Conservation (phyloP, 1,140 invertebrate genomes). For the Bombus cullumanus region DNA sequence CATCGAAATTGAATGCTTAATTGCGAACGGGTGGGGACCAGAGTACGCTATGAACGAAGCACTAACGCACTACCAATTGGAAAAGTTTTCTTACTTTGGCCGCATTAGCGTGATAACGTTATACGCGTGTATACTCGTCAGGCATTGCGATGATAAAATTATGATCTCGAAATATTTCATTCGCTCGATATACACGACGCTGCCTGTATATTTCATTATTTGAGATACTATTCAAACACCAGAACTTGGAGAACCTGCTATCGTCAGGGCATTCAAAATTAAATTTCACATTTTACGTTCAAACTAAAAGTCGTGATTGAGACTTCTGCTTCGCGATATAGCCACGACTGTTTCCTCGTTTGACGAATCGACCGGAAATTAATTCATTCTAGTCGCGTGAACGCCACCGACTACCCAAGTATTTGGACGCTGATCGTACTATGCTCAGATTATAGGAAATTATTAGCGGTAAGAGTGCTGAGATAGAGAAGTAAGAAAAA, state of each 20-base stretch:
- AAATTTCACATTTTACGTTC: background rate
- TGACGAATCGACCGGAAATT: background rate
- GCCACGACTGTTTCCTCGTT: background rate
- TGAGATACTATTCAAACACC: background rate
- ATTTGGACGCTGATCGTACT: background rate
- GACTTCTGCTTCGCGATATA: background rate
- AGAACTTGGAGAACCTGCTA: background rate
- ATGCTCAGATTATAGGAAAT: background rate
- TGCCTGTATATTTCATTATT: background rate
- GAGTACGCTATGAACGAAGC: background rate
- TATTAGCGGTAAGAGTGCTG: background rate
- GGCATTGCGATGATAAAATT: too few relatives aligned
- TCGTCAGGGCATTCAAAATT: background rate
- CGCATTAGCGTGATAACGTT: background rate
- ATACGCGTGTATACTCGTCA: too few relatives aligned
- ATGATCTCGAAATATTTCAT: too few relatives aligned
- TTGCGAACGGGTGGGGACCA: background rate
- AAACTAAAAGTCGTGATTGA: background rate
- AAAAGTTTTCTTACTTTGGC: background rate
- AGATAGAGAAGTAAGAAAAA: background rate
- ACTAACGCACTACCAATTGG: background rate
- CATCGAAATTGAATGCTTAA: conserved; percentile 30
- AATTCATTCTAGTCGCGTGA: background rate
- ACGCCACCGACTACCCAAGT: background rate
- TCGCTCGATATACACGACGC: too few relatives aligned